Percentiles rank a stretch among this genome's conserved stretches.
These are phyloP conservation scores for Ranitomeya imitator DNA, from an alignment of 2,113 vertebrate species.

Conservation along the genomic window DNA sequence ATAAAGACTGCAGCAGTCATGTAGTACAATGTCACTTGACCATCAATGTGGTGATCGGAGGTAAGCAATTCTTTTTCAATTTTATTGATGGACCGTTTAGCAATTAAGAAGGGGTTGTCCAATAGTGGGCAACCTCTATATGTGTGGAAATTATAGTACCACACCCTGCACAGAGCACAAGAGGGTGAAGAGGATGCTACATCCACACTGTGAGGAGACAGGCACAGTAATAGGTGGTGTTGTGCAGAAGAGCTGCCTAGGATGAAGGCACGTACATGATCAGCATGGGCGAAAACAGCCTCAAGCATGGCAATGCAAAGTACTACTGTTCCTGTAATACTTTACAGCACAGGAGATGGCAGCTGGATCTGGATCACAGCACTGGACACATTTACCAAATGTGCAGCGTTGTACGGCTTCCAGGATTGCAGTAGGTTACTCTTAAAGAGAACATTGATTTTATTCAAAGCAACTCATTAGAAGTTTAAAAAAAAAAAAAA, in stretches of 20 bases:
- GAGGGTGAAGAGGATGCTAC: not conserved
- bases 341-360: too few species aligned
- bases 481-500: not conserved
- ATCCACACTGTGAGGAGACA: not conserved
- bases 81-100: too few species aligned
- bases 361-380: not conserved
- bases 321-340: not conserved
- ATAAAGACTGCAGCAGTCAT: too few species aligned
- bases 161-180: not conserved
- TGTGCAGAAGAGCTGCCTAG: not conserved
- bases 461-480: not conserved
- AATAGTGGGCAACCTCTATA: too few species aligned
- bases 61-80: too few species aligned
- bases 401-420: not conserved
- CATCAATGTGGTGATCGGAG: too few species aligned
- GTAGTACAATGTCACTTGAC: too few species aligned
- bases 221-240: not conserved
- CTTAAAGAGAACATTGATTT: not conserved
- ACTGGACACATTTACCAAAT: not conserved
- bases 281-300: not conserved
- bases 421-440: not conserved
- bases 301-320: not conserved
- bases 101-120: too few species aligned
- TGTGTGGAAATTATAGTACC: not conserved
- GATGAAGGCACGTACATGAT: conserved; percentile 2